Conservation (phyloP, 2,888 invertebrate species). For the Sepiola atlantica region DNA sequence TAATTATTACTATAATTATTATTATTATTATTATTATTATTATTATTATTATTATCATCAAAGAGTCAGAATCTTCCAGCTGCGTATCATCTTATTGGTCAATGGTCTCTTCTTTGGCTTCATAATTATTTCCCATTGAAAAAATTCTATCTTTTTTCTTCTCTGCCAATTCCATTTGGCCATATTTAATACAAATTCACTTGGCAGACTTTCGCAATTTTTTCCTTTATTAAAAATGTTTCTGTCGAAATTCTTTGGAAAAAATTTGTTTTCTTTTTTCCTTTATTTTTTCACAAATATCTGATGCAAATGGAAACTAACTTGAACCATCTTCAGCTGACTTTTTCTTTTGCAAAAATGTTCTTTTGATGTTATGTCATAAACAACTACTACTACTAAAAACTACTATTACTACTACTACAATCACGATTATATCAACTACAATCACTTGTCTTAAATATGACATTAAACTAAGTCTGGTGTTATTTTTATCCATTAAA, state of each 20-base stretch:
- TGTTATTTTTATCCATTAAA: too few relatives aligned
- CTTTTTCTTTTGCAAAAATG: background rate
- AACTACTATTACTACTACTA: too few relatives aligned
- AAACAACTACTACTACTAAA: too few relatives aligned
- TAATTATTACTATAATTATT: background rate
- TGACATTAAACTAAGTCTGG: too few relatives aligned
- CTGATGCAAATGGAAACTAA: background rate
- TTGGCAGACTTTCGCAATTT: background rate
- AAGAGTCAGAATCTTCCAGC: background rate
- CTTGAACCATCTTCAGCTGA: background rate
- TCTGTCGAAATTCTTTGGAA: background rate
- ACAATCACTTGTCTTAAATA: too few relatives aligned
- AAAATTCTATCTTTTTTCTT: background rate
- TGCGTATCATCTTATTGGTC: background rate
- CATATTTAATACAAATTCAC: background rate
- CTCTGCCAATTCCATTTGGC: background rate
- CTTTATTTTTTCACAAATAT: background rate
- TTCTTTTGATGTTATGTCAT: background rate
- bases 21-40: background rate
- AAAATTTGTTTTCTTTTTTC: background rate
- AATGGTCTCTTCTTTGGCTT: background rate
- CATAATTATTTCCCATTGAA: constrained; percentile 13
- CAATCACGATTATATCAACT: too few relatives aligned
- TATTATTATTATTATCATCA: background rate
- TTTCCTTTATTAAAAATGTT: background rate